Conservation (phyloP, 2,113 vertebrate genomes). For the Muscicapa adusta region DNA sequence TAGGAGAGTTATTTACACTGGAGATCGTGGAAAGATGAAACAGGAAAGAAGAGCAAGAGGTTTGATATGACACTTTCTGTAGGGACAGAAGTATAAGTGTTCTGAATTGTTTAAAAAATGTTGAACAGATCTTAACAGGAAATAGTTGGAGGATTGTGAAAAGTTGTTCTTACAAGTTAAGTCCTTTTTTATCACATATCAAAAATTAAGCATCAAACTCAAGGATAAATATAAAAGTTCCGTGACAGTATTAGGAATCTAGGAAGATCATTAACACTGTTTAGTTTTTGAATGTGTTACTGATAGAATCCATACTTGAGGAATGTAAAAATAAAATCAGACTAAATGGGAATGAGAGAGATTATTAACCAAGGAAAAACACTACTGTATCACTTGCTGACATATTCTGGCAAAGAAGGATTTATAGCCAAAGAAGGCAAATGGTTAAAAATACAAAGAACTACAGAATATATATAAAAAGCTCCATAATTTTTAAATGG, state of each 20-base stretch:
- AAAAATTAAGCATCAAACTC: background rate
- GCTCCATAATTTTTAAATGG: accelerated
- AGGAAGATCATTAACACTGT: background rate
- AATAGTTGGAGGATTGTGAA: background rate
- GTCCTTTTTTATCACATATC: background rate
- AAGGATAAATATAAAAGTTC: background rate
- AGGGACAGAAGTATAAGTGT: background rate
- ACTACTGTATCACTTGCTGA: background rate
- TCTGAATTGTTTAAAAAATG: background rate
- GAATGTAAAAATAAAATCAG: background rate
- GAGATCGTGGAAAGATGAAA: background rate
- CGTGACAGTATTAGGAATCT: background rate
- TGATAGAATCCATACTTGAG: background rate
- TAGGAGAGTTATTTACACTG: background rate
- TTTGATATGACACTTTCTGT: background rate
- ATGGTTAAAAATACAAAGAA: background rate
- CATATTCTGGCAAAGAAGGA: background rate
- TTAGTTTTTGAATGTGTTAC: background rate
- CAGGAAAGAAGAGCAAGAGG: background rate
- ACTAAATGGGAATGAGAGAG: background rate
- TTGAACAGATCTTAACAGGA: background rate
- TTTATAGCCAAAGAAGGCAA: background rate
- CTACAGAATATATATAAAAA: background rate
- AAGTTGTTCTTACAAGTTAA: background rate
- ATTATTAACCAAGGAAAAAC: background rate